Evolutionary conservation across 2,888 invertebrate genomes (phyloP).

Genomic region (Gymnocheta viridis): DNA sequence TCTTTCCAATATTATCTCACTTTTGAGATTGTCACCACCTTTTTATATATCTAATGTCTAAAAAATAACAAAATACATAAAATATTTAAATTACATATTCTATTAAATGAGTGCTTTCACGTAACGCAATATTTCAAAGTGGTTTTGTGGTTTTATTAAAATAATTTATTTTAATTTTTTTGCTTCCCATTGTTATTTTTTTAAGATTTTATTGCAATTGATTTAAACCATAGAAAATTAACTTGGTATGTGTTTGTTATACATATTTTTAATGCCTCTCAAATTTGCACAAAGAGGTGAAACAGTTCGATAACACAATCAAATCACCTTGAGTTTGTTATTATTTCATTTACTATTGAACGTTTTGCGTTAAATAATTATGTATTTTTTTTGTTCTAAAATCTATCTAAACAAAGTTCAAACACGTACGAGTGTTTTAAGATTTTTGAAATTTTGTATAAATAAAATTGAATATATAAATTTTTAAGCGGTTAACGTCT

Average conservation of each 20-base stretch:
- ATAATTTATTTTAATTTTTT: slow-evolving; percentile 19
- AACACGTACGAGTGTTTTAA: not conserved
- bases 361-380: not conserved
- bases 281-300: slow-evolving; percentile 5
- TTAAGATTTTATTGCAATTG: slow-evolving; percentile 17
- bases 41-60: not conserved
- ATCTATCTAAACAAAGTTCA: not conserved
- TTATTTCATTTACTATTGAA: slow-evolving; percentile 13
- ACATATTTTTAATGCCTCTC: slow-evolving; percentile 2
- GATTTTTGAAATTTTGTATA: not conserved
- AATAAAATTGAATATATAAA: not conserved
- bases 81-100: not conserved
- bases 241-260: not conserved
- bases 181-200: slow-evolving; percentile 10
- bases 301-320: not conserved
- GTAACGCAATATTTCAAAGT: not conserved
- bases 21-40: too few species aligned
- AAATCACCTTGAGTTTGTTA: slow-evolving; percentile 21
- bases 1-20: too few species aligned
- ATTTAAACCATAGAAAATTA: slow-evolving; percentile 27
- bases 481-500: not conserved
- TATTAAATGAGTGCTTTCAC: not conserved
- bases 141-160: slow-evolving; percentile 21
- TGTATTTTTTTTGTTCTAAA: not conserved
- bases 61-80: not conserved